Evolutionary conservation across 2,113 vertebrate species (phyloP).

Genomic region (Bubo scandiacus): DNA sequence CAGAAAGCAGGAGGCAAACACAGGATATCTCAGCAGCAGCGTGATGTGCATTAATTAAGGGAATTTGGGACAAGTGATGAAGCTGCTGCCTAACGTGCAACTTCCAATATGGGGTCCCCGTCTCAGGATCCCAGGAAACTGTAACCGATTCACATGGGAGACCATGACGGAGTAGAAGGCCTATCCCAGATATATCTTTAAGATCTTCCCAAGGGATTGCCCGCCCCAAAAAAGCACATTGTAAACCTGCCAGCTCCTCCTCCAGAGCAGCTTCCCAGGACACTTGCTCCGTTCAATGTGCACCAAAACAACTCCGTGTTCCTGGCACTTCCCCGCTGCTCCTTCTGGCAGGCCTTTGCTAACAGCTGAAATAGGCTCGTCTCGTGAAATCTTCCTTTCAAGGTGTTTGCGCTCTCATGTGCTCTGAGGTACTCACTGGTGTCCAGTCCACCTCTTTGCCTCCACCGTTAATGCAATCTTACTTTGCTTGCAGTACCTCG

Average conservation of each 20-base stretch:
- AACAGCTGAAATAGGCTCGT: background rate
- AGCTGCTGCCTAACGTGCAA: background rate
- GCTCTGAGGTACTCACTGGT: accelerated
- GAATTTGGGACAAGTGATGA: accelerated
- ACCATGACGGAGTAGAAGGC: accelerated
- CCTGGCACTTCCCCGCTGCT: background rate
- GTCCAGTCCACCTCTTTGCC: too few species aligned
- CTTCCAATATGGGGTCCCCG: background rate
- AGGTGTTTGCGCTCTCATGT: accelerated
- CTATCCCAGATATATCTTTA: background rate
- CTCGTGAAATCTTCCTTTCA: accelerated
- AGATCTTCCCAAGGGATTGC: background rate
- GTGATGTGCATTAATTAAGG: accelerated
- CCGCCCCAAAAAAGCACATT: accelerated
- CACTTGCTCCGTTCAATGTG: background rate
- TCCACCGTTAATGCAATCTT: accelerated
- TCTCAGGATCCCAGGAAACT: background rate
- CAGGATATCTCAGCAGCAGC: accelerated
- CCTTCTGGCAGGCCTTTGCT: background rate
- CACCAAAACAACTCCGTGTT: background rate
- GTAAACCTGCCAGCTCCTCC: background rate
- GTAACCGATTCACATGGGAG: accelerated
- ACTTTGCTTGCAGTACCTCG: background rate
- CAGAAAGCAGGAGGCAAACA: background rate
- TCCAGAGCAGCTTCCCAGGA: background rate